Base-by-base conservation (phyloP, 2,113 vertebrate genomes). In the Orthonyx spaldingii region DNA sequence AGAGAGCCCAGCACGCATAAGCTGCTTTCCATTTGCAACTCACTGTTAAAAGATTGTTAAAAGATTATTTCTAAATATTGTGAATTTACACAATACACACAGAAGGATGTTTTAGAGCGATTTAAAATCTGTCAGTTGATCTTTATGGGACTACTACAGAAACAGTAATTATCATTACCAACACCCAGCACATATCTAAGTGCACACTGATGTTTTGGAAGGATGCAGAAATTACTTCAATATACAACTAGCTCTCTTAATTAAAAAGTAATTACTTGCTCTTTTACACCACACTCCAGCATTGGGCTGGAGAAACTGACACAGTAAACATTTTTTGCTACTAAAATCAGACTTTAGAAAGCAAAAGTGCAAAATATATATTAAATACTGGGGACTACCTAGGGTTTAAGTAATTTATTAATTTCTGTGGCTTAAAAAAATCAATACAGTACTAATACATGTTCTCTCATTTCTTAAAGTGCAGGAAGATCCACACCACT, bases 1-100 rank as follows among this genome's bases (percentile, higher is more conserved):
- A 75, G 21, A 75, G 28, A 78, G 37, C 32, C 41, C 46, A 56
- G 28, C 17, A 82, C 0, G 2, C 3, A 5, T 0, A 37, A 10
- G 7, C 0, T 72, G 26, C 30, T 76, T 83, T 65, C n/a, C 59
- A 61, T 61, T 41, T 72, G 59, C 42, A 68, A 33, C 23, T 35
- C 39, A 16, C 4, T 47, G 55, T 59, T 83, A 37, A 59, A n/a
- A 20, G 13, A 24, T 0, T 52, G 47, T 63, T 83, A 46, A 37
- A 37, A 26, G 9, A 53, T 33, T 57, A 63, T 47, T 83, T 79
- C 24, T 82, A 71, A 59, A 47, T 65, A 78, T 28, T 4, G 1
- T 32, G 30, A 63, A 42, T 91, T 81, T 14, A 66, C 47, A 50
- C 32, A 81, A 87, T 21, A 49, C 26, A 69, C 28, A 53, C 5